Percentiles rank a stretch among this genome's conserved stretches.
These are phyloP conservation scores for Lophura nycthemera DNA, from an alignment of 2,113 vertebrate species.

Conservation along the genomic window DNA sequence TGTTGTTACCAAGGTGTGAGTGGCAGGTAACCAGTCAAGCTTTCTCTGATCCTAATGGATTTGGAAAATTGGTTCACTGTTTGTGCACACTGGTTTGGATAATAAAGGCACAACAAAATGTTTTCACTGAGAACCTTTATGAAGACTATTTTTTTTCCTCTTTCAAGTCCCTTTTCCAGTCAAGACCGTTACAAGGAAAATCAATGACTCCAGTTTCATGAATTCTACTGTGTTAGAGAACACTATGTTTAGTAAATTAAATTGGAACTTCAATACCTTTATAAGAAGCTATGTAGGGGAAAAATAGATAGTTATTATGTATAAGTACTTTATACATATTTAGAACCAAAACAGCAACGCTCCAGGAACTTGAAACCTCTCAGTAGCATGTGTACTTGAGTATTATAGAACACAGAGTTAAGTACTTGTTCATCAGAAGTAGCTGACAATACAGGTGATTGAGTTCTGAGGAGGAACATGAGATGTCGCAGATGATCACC, in stretches of 20 bases:
- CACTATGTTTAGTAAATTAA: neutral
- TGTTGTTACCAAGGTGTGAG: neutral
- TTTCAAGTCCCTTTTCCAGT: neutral
- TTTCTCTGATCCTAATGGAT: neutral
- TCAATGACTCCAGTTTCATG: neutral
- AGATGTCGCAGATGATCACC: neutral
- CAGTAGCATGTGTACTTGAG: neutral
- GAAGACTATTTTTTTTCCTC: neutral
- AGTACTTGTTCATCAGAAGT: neutral
- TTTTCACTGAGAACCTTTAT: neutral
- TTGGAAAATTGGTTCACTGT: neutral
- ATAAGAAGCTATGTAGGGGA: neutral
- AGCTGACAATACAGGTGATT: neutral
- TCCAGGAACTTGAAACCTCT: neutral
- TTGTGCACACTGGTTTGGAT: neutral
- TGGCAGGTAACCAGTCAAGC: neutral
- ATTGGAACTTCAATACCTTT: neutral
- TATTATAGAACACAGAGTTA: neutral
- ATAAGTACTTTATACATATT: neutral
- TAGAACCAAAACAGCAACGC: neutral
- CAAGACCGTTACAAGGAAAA: neutral
- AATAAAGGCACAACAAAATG: neutral
- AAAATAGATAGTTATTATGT: neutral
- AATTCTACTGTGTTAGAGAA: neutral
- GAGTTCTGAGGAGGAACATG: neutral